Percentiles rank a stretch among this genome's conserved stretches.
These are phyloP conservation scores for Lithosia quadra DNA, from an alignment of 2,888 invertebrate genomes.

Conservation along the genomic window DNA sequence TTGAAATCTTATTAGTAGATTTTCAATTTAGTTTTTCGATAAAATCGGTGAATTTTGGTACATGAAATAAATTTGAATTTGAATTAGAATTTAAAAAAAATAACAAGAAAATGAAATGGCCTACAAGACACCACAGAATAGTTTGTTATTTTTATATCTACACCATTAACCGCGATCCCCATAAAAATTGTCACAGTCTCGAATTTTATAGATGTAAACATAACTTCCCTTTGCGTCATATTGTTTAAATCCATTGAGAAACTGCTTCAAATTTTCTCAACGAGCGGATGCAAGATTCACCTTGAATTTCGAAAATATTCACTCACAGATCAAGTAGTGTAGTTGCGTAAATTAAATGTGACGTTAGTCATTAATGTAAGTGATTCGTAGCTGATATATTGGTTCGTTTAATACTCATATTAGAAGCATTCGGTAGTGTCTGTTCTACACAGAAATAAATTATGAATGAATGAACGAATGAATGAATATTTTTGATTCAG, in stretches of 20 bases:
- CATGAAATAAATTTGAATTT: no score
- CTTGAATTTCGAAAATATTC: slow-evolving; percentile 1
- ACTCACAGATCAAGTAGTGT: not conserved
- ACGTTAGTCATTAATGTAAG: slow-evolving; percentile 2
- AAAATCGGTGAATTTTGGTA: no score
- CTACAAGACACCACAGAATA: not conserved
- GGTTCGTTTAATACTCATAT: not conserved
- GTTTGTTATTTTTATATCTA: slow-evolving; percentile 7
- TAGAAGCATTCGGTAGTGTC: not conserved
- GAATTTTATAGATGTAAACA: slow-evolving; percentile 11
- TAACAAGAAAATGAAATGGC: no score
- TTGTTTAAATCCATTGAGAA: not conserved
- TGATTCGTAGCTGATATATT: not conserved
- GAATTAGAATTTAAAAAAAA: no score
- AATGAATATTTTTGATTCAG: no score
- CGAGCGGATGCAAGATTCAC: not conserved
- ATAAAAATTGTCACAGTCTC: slow-evolving; percentile 15
- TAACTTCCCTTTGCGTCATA: slow-evolving; percentile 14
- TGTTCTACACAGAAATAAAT: not conserved
- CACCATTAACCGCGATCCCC: not conserved
- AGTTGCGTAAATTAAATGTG: not conserved
- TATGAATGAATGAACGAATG: not conserved
- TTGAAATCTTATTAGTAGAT: no score
- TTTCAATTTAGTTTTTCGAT: no score
- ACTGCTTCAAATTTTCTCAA: not conserved